A percentile compares a stretch with the other conserved stretches of the same genome.
Evolutionary conservation across 1,140 invertebrate genomes (phyloP).

Genomic region (Bombus picipes): DNA sequence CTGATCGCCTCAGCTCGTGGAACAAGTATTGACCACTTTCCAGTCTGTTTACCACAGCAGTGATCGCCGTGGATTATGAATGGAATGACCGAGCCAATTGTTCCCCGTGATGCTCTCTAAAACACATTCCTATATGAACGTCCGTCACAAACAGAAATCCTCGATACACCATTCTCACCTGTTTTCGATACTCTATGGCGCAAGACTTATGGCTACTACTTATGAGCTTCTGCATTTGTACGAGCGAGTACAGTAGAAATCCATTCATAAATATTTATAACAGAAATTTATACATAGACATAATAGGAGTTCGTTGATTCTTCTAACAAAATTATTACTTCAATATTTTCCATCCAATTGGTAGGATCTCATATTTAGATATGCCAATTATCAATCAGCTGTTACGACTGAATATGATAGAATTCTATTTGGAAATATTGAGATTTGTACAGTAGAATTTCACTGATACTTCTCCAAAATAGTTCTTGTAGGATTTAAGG

Average conservation of each 20-base stretch:
- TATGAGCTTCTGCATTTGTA: not conserved
- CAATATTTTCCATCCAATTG: too few relatives aligned
- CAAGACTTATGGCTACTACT: not conserved
- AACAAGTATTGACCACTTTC: conserved; percentile 57
- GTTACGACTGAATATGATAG: too few relatives aligned
- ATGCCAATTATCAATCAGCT: too few relatives aligned
- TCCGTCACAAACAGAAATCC: not conserved
- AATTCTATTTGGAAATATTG: too few relatives aligned
- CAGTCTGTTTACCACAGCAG: conserved; percentile 38
- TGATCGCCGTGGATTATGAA: conserved; percentile 28
- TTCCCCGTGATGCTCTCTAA: not conserved
- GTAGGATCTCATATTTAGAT: too few relatives aligned
- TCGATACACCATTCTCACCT: not conserved
- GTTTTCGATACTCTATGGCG: not conserved
- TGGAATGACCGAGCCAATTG: conserved; percentile 5
- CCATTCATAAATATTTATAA: not conserved
- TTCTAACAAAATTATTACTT: too few relatives aligned
- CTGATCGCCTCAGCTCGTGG: conserved; percentile 36
- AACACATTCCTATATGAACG: not conserved
- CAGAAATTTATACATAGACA: too few relatives aligned
- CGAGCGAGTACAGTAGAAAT: not conserved
- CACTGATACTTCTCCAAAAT: too few relatives aligned
- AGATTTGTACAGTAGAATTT: too few relatives aligned
- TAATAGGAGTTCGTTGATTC: not conserved
- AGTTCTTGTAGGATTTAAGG: too few relatives aligned